These are phyloP conservation scores for Brachyhypopomus gauderio DNA, from an alignment of 2,113 vertebrate genomes.

Conservation along the genomic window DNA sequence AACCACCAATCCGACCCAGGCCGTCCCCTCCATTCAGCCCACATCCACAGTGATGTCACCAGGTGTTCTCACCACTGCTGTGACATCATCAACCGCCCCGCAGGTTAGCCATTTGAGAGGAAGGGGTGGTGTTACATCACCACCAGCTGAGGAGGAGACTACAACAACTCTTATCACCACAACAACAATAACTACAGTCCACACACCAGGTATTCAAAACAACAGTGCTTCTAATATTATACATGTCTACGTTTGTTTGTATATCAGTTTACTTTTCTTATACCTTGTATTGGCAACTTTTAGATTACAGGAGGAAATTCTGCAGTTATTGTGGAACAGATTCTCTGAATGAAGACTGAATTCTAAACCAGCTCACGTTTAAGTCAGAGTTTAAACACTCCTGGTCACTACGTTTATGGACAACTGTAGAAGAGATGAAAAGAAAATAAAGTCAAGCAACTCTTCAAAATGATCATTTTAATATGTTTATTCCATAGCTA, in stretches of 20 bases:
- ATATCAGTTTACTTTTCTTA: background rate
- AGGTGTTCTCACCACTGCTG: conserved; percentile 78
- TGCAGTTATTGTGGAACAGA: background rate
- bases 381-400: background rate
- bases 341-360: background rate
- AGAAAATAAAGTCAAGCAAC: background rate
- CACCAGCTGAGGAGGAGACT: conserved; percentile 85
- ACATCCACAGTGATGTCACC: conserved; percentile 72
- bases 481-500: background rate
- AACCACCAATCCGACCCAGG: conserved; percentile 75
- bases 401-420: background rate
- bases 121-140: conserved; percentile 67
- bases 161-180: conserved; percentile 91
- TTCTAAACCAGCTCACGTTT: background rate
- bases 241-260: background rate
- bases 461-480: background rate
- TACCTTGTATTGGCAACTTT: background rate
- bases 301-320: background rate
- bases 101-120: conserved; percentile 57
- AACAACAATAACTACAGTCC: conserved; percentile 89
- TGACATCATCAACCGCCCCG: conserved; percentile 68
- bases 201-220: conserved; percentile 79
- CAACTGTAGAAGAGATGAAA: background rate
- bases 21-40: conserved; percentile 67
- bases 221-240: background rate